Percentiles rank a stretch among this genome's conserved stretches.
Conservation (phyloP, 2,797 vertebrate genomes). For the Chanos chanos region DNA sequence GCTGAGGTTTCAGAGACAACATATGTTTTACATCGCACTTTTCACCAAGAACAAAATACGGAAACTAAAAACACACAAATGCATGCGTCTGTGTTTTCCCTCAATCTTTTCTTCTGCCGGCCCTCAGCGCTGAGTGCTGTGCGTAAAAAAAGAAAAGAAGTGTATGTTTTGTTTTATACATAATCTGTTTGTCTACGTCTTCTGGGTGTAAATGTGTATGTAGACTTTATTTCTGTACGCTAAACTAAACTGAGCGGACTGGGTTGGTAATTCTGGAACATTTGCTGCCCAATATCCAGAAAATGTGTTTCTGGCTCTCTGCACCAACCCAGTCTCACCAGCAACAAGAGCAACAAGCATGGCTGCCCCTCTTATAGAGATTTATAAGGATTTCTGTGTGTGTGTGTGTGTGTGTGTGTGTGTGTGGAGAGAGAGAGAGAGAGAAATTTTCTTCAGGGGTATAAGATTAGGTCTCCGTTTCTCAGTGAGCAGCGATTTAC, state of each 20-base stretch:
- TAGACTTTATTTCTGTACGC: constrained; percentile 38
- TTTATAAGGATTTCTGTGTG: constrained; percentile 60
- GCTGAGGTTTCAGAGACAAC: constrained; percentile 38
- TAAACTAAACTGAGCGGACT: not conserved
- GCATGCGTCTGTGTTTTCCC: too few species aligned
- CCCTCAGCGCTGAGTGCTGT: too few species aligned
- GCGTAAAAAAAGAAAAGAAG: too few species aligned
- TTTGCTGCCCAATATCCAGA: constrained; percentile 74
- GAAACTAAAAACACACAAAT: constrained; percentile 6
- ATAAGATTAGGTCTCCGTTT: not conserved
- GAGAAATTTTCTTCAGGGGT: not conserved
- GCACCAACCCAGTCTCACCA: constrained; percentile 68
- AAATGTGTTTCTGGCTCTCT: constrained; percentile 72
- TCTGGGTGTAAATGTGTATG: too few species aligned
- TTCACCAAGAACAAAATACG: constrained; percentile 11
- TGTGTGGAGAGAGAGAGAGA: too few species aligned
- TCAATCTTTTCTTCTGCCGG: too few species aligned
- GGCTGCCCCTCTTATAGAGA: constrained; percentile 69
- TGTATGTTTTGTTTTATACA: too few species aligned
- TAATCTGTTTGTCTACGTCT: too few species aligned
- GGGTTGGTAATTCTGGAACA: constrained; percentile 56
- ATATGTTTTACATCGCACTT: constrained; percentile 36
- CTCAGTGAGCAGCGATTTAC: constrained; percentile 38
- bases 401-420: constrained; percentile 1
- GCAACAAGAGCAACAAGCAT: constrained; percentile 59